phyloP scores from a whole-genome alignment of 2,113 vertebrate species.

The Rhea americana region DNA sequence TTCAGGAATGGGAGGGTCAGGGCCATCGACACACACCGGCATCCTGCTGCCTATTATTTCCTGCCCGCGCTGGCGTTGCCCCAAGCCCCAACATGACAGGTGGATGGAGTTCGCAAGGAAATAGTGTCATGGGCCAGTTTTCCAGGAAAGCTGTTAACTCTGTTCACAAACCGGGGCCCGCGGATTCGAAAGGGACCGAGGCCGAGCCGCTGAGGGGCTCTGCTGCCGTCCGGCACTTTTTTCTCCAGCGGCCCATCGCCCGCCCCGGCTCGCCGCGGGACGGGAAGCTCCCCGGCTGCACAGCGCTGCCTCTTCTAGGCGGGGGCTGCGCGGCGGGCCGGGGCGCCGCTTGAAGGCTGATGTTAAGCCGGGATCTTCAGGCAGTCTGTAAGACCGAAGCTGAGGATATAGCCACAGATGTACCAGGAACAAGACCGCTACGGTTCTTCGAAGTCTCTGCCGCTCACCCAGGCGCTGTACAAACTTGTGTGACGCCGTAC shows the following conservation, averaged over 20 bases:
- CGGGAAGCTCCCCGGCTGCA: too few relatives aligned
- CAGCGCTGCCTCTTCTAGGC: background rate
- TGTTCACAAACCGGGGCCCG: constrained; percentile 64
- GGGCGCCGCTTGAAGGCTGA: rapidly evolving
- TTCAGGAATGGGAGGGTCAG: constrained; percentile 87
- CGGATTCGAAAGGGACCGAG: constrained; percentile 55
- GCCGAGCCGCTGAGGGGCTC: constrained; percentile 14
- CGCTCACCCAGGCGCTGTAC: background rate
- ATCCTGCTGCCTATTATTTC: constrained; percentile 90
- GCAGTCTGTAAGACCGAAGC: background rate
- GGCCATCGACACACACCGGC: constrained; percentile 84
- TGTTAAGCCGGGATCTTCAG: background rate
- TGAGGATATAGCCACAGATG: background rate
- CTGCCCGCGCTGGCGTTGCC: constrained; percentile 78
- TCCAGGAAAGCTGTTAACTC: constrained; percentile 82
- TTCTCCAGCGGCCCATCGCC: too few relatives aligned
- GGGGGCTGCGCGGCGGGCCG: background rate
- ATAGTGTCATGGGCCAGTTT: constrained; percentile 80
- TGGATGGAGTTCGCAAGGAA: constrained; percentile 85
- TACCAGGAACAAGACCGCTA: background rate
- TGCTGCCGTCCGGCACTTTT: background rate
- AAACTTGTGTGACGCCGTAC: background rate
- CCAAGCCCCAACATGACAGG: constrained; percentile 83
- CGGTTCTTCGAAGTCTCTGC: background rate
- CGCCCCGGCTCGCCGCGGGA: too few relatives aligned